These are phyloP conservation scores for Rallus limicola DNA, from an alignment of 2,113 vertebrate species.

Conservation along the genomic window DNA sequence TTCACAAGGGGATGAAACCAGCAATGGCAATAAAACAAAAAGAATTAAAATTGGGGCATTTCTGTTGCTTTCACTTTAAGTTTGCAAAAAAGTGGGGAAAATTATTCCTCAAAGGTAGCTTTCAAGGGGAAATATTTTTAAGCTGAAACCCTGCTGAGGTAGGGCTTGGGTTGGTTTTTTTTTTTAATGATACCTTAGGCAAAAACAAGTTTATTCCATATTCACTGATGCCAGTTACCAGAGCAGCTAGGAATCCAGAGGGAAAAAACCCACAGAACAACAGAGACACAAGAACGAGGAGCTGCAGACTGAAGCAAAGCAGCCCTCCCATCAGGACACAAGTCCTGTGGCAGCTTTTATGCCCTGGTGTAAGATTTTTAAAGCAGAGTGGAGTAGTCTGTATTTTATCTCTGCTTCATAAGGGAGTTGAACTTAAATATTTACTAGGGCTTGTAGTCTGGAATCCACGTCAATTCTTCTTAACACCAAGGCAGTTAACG, in stretches of 20 bases:
- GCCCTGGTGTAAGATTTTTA: not conserved
- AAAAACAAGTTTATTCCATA: not conserved
- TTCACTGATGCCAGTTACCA: not conserved
- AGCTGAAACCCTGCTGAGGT: not conserved
- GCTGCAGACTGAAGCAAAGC: not conserved
- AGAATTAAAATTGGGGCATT: not conserved
- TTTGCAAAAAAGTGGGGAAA: not conserved
- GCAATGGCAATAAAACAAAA: not conserved
- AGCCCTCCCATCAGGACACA: not conserved
- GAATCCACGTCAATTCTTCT: not conserved
- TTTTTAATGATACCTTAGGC: not conserved
- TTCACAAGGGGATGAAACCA: not conserved
- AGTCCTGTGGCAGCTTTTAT: not conserved
- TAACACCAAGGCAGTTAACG: not conserved
- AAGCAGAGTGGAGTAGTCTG: not conserved
- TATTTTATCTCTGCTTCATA: not conserved
- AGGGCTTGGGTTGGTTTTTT: not conserved
- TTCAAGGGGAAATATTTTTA: slow-evolving; percentile 6
- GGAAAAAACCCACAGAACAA: not conserved
- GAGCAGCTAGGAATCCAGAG: not conserved
- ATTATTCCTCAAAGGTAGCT: not conserved
- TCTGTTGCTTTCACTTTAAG: not conserved
- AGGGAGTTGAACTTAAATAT: not conserved
- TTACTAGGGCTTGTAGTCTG: not conserved
- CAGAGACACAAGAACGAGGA: not conserved